These are phyloP conservation scores for Crypturellus undulatus DNA, from an alignment of 2,113 vertebrate genomes.

Conservation along the genomic window DNA sequence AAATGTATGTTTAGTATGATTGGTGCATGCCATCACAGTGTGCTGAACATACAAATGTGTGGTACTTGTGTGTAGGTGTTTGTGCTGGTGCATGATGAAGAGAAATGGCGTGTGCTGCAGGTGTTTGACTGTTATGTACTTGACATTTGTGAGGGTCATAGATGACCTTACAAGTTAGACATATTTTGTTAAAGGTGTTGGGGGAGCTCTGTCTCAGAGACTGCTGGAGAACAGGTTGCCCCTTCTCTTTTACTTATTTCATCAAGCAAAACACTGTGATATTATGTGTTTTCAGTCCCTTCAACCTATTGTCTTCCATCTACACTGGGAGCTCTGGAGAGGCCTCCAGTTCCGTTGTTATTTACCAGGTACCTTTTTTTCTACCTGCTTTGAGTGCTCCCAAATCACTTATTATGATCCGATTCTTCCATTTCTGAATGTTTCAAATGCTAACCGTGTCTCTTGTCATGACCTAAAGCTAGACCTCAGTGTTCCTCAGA, in stretches of 20 bases:
- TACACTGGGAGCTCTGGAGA: neutral
- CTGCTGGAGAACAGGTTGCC: neutral
- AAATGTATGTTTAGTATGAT: too few relatives aligned
- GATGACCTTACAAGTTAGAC: rapidly evolving
- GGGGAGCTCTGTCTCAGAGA: rapidly evolving
- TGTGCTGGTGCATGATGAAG: neutral
- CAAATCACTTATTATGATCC: neutral
- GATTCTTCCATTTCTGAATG: neutral
- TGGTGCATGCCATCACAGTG: too few relatives aligned
- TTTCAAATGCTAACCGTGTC: neutral
- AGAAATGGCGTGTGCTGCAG: neutral
- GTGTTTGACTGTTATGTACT: too few relatives aligned
- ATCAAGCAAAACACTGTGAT: rapidly evolving
- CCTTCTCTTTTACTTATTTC: too few relatives aligned
- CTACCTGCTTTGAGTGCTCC: neutral
- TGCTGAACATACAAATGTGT: too few relatives aligned
- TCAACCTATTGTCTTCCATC: neutral
- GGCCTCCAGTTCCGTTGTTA: neutral
- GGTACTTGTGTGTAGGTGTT: too few relatives aligned
- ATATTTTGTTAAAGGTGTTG: too few relatives aligned
- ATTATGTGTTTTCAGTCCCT: too few relatives aligned
- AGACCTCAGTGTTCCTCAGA: neutral
- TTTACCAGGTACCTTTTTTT: neutral
- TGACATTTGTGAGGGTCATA: neutral
- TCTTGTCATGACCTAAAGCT: neutral